Evolutionary conservation across 2,888 invertebrate genomes (phyloP).

Genomic region (Cyclophora punctaria): DNA sequence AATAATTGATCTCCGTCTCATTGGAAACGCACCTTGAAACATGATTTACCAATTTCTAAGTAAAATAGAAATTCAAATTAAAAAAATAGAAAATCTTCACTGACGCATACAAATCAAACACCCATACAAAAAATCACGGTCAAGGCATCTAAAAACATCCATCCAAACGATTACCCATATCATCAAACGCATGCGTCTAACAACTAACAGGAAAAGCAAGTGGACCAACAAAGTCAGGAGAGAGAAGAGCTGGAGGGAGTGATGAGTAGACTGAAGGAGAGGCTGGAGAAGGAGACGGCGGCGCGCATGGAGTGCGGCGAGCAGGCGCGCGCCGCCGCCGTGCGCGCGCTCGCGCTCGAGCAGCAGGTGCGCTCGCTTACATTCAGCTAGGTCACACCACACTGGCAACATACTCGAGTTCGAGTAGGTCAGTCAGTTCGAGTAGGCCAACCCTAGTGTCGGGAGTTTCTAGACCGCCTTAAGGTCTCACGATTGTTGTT

Average conservation of each 20-base stretch:
- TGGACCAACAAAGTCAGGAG: conserved; percentile 92
- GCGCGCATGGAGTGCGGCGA: conserved; percentile 91
- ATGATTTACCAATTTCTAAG: too few species aligned
- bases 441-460: too few species aligned
- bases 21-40: too few species aligned
- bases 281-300: conserved; percentile 91
- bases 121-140: neutral
- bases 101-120: too few species aligned
- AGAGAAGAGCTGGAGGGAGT: conserved; percentile 93
- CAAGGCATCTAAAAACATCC: conserved; percentile 9
- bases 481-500: too few species aligned
- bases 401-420: too few species aligned
- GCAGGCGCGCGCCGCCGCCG: conserved; percentile 74
- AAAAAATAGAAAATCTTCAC: too few species aligned
- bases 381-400: too few species aligned
- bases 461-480: too few species aligned
- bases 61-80: too few species aligned
- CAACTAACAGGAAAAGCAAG: conserved; percentile 84
- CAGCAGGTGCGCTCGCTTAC: conserved; percentile 51
- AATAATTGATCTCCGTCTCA: too few species aligned
- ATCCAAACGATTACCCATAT: conserved; percentile 36
- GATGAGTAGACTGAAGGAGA: conserved; percentile 85
- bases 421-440: too few species aligned
- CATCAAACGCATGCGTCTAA: neutral
- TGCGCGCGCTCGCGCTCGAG: conserved; percentile 77